Percentiles rank a stretch among this genome's conserved stretches.
phyloP scores from a whole-genome alignment of 1,140 invertebrate genomes.

The Catajapyx aquilonaris region DNA sequence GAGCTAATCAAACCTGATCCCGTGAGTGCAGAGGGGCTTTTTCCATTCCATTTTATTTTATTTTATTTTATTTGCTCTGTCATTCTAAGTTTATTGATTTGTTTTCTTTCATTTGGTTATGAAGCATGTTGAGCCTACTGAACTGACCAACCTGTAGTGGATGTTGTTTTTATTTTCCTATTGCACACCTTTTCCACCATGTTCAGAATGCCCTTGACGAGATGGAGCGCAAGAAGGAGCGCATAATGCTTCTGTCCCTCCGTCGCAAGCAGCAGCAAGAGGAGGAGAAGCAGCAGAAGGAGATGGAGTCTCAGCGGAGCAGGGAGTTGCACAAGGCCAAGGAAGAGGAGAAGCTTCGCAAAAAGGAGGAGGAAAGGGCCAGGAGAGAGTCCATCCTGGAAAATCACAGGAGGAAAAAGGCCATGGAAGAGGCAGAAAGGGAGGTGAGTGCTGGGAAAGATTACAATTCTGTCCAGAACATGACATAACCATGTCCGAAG shows the following conservation, averaged over 20 bases:
- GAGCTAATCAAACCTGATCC: conserved; percentile 42
- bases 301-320: conserved; percentile 57
- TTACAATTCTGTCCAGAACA: not conserved
- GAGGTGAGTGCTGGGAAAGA: conserved; percentile 31
- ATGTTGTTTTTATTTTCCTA: no score
- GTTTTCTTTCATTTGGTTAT: no score
- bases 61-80: no score
- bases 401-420: conserved; percentile 87
- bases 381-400: conserved; percentile 73
- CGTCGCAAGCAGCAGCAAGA: conserved; percentile 75
- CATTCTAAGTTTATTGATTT: no score
- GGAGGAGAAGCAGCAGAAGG: conserved; percentile 59
- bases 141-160: no score
- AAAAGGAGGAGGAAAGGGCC: conserved; percentile 77
- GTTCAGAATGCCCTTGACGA: conserved; percentile 63
- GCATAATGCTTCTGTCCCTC: conserved; percentile 63
- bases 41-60: no score
- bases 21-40: conserved; percentile 31
- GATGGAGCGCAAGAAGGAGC: conserved; percentile 76
- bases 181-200: no score
- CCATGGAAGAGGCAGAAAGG: conserved; percentile 72
- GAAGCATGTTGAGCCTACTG: no score
- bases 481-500: conserved; percentile 6
- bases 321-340: conserved; percentile 58
- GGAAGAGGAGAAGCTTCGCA: conserved; percentile 59